Conservation (phyloP, 2,888 invertebrate species). For the Euplagia quadripunctaria region DNA sequence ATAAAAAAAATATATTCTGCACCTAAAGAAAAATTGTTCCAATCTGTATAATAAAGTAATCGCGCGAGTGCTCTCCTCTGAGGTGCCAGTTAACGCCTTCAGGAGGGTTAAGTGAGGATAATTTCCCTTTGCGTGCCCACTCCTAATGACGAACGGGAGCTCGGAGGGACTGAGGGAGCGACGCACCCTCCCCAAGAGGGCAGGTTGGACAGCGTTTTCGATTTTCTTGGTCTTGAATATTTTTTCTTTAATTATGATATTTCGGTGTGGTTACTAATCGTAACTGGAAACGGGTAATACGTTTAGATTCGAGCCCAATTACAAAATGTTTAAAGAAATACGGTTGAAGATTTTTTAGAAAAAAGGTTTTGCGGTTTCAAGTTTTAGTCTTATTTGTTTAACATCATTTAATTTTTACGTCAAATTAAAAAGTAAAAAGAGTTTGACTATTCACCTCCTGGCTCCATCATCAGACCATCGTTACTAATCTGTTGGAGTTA, state of each 20-base stretch:
- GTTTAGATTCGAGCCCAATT: constrained; percentile 35
- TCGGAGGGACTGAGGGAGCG: constrained; percentile 54
- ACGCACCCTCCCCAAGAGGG: constrained; percentile 52
- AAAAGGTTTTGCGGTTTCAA: constrained; percentile 15
- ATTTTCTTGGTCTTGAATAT: constrained; percentile 55
- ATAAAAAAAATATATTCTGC: constrained; percentile 49
- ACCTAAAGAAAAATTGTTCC: constrained; percentile 76
- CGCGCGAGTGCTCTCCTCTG: constrained; percentile 79
- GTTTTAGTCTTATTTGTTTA: not conserved
- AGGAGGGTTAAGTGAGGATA: constrained; percentile 86
- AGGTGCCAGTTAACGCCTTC: constrained; percentile 87
- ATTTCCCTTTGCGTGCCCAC: constrained; percentile 86
- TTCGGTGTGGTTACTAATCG: constrained; percentile 42
- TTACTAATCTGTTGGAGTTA: too few relatives aligned
- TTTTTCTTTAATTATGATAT: constrained; percentile 51
- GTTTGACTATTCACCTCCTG: too few relatives aligned
- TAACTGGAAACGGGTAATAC: constrained; percentile 45
- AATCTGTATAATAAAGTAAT: constrained; percentile 86
- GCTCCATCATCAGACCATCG: too few relatives aligned
- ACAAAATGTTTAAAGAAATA: constrained; percentile 30
- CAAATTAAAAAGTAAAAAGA: too few relatives aligned
- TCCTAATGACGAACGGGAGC: constrained; percentile 77
- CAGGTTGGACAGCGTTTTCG: constrained; percentile 40
- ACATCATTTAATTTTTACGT: too few relatives aligned
- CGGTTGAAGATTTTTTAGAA: constrained; percentile 15